Evolutionary conservation across 2,113 vertebrate genomes (phyloP).

Genomic region (Salvator merianae): DNA sequence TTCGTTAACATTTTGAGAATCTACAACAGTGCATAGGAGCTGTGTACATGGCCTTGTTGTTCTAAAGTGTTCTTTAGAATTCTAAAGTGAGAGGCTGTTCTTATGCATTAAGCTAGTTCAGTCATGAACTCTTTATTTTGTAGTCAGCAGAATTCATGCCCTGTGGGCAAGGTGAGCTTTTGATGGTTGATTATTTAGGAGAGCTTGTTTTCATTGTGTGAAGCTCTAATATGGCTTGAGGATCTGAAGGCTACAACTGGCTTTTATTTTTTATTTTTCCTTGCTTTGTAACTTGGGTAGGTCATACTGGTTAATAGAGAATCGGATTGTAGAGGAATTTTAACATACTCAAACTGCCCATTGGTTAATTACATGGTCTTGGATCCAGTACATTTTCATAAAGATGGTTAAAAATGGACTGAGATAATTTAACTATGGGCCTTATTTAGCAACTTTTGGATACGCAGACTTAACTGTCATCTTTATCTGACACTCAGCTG

Average conservation of each 20-base stretch:
- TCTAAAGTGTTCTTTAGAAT: conserved; percentile 26
- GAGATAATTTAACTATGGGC: too few species aligned
- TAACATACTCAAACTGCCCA: too few species aligned
- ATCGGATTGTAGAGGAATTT: too few species aligned
- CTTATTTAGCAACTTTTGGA: too few species aligned
- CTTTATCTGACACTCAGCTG: too few species aligned
- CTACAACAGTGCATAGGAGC: not conserved
- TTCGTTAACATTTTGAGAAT: not conserved
- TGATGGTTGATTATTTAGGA: conserved; percentile 22
- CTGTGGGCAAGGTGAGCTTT: conserved; percentile 51
- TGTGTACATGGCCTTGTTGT: not conserved
- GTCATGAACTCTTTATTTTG: conserved; percentile 47
- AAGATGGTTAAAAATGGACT: too few species aligned
- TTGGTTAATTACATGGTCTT: too few species aligned
- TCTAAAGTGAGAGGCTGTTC: conserved; percentile 59
- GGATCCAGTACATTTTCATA: too few species aligned
- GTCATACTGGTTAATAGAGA: not conserved
- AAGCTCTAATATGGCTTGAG: conserved; percentile 30
- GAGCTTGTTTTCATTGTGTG: conserved; percentile 20
- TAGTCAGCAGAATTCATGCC: conserved; percentile 61
- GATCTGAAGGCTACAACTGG: conserved; percentile 18
- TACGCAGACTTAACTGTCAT: too few species aligned
- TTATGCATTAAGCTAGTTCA: conserved; percentile 45
- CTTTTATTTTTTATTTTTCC: not conserved
- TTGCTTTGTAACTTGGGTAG: not conserved